Conservation (phyloP, 2,797 vertebrate species). For the Centropyge bicolor region DNA sequence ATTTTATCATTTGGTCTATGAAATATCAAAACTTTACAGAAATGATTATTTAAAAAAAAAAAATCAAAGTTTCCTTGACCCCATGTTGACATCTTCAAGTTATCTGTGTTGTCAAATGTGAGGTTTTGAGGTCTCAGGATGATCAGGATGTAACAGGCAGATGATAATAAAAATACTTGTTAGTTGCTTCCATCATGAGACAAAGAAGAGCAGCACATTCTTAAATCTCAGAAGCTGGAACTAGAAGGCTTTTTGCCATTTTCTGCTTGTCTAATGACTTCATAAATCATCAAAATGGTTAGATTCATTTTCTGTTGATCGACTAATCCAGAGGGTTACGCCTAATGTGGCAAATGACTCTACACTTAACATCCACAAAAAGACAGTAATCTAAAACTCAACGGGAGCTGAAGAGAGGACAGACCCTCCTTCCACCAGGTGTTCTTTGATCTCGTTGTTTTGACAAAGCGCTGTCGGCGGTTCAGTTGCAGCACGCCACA, state of each 20-base stretch:
- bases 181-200: neutral
- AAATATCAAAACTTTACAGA: neutral
- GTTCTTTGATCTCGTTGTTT: slow-evolving; percentile 42
- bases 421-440: slow-evolving; percentile 29
- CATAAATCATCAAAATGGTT: neutral
- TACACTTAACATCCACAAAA: neutral
- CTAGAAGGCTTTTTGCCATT: neutral
- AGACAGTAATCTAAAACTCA: slow-evolving; percentile 26
- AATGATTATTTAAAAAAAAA: no score
- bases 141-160: neutral
- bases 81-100: neutral
- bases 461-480: slow-evolving; percentile 43
- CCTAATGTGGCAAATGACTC: neutral
- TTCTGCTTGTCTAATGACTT: neutral
- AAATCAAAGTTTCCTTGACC: neutral
- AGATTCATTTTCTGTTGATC: neutral
- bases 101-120: neutral
- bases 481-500: slow-evolving; percentile 33
- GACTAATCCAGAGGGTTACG: neutral
- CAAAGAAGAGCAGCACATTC: neutral
- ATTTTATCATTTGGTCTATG: neutral
- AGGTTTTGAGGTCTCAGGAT: no score
- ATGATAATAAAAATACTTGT: neutral
- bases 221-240: neutral
- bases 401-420: slow-evolving; percentile 13